Percentiles rank a stretch among this genome's conserved stretches.
Conservation (phyloP, 2,888 invertebrate species). For the Temnothorax ravouxi region DNA sequence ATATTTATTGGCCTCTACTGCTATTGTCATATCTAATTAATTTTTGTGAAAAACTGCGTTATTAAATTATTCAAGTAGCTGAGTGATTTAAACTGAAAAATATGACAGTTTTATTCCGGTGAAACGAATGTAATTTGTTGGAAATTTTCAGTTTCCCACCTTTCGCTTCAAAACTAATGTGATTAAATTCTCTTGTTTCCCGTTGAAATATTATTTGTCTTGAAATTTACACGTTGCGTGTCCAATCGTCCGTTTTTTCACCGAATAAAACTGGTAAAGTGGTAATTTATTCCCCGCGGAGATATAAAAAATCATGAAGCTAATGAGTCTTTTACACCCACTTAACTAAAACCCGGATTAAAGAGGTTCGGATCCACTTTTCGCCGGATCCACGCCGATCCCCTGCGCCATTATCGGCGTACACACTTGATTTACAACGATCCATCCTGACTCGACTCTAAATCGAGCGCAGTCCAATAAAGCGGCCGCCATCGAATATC, state of each 20-base stretch:
- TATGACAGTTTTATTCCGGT: neutral
- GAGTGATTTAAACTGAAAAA: slow-evolving; percentile 31
- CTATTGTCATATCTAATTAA: slow-evolving; percentile 38
- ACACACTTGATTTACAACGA: slow-evolving; percentile 38
- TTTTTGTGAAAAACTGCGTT: slow-evolving; percentile 8
- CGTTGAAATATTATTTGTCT: slow-evolving; percentile 2
- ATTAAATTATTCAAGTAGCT: slow-evolving; percentile 3
- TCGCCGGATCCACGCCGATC: slow-evolving; percentile 23
- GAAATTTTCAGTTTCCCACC: slow-evolving; percentile 20
- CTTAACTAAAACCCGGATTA: slow-evolving; percentile 39
- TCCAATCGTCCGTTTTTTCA: neutral
- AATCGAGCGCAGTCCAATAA: slow-evolving; percentile 50
- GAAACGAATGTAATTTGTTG: neutral
- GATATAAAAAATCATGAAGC: slow-evolving; percentile 22
- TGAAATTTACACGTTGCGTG: neutral
- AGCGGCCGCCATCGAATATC: slow-evolving; percentile 36
- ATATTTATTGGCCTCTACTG: slow-evolving; percentile 6
- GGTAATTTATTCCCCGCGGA: neutral
- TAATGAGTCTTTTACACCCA: slow-evolving; percentile 36
- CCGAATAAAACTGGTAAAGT: neutral
- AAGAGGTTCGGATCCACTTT: slow-evolving; percentile 33
- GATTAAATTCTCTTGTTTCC: neutral
- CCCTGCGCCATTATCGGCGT: slow-evolving; percentile 18
- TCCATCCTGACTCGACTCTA: slow-evolving; percentile 38
- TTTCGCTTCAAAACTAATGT: neutral